A percentile compares a stretch with the other conserved stretches of the same genome.
Evolutionary conservation across 2,113 vertebrate genomes (phyloP).

Genomic region (Patagioenas fasciata): DNA sequence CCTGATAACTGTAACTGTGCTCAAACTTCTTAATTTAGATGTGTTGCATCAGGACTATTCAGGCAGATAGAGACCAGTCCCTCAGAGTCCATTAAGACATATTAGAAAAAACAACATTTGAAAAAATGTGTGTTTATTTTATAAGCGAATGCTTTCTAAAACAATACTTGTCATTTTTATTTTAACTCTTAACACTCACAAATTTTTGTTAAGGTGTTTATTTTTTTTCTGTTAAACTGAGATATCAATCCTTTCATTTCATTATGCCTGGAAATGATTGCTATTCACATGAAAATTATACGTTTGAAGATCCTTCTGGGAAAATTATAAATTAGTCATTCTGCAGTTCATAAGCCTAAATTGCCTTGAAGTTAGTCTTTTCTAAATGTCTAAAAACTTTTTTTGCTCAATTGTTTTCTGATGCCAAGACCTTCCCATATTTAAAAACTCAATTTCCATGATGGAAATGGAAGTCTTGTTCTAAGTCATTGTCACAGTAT

Average conservation of each 20-base stretch:
- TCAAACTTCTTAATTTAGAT: not conserved
- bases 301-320: not conserved
- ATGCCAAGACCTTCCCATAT: not conserved
- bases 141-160: not conserved
- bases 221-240: not conserved
- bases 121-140: not conserved
- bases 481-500: not conserved
- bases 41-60: not conserved
- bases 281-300: not conserved
- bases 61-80: not conserved
- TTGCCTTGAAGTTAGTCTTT: not conserved
- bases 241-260: not conserved
- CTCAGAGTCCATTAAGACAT: not conserved
- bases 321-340: not conserved
- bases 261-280: not conserved
- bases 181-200: not conserved
- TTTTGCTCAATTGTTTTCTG: not conserved
- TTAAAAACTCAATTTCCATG: not conserved
- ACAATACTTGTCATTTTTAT: not conserved
- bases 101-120: not conserved
- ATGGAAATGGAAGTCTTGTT: not conserved
- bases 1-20: not conserved
- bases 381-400: not conserved
- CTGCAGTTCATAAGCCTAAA: not conserved
- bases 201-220: not conserved